A percentile compares a stretch with the other conserved stretches of the same genome.
These are phyloP conservation scores for Heterodera filipjevi DNA, from an alignment of 2,888 invertebrate genomes.

Conservation along the genomic window DNA sequence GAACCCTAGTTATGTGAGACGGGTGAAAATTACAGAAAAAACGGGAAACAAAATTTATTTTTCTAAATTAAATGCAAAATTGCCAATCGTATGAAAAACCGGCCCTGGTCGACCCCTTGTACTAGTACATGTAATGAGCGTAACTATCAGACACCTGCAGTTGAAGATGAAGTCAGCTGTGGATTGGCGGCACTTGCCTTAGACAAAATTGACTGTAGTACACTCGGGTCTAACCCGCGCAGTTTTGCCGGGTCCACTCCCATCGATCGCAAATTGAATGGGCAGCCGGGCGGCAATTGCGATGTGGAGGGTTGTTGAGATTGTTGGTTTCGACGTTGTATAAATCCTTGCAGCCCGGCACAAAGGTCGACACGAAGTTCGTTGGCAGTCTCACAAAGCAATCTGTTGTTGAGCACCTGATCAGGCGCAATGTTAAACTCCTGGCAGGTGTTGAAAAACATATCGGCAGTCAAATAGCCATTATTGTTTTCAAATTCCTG, in stretches of 20 bases:
- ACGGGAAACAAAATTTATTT: too few species aligned
- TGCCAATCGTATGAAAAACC: too few species aligned
- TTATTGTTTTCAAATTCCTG: not conserved
- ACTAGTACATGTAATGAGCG: too few species aligned
- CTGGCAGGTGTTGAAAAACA: constrained; percentile 12
- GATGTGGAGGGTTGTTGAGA: not conserved
- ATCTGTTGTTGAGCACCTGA: not conserved
- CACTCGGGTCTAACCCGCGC: constrained; percentile 3
- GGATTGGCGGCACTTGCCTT: not conserved
- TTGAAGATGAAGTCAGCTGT: not conserved
- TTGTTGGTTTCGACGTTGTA: not conserved
- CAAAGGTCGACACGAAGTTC: not conserved
- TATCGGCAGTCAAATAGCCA: constrained; percentile 2
- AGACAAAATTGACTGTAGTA: not conserved
- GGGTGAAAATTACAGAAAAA: too few species aligned
- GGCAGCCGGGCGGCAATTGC: not conserved
- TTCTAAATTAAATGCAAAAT: too few species aligned
- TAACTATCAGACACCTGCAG: not conserved
- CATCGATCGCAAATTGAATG: constrained; percentile 9
- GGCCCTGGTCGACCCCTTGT: too few species aligned
- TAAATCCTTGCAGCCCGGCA: not conserved
- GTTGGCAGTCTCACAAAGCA: not conserved
- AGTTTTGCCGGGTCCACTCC: constrained; percentile 11
- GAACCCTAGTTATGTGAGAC: too few species aligned
- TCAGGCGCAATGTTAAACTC: not conserved